A percentile compares a stretch with the other conserved stretches of the same genome.
Evolutionary conservation across 2,888 invertebrate genomes (phyloP).

Genomic region (Stenichneumon culpator): DNA sequence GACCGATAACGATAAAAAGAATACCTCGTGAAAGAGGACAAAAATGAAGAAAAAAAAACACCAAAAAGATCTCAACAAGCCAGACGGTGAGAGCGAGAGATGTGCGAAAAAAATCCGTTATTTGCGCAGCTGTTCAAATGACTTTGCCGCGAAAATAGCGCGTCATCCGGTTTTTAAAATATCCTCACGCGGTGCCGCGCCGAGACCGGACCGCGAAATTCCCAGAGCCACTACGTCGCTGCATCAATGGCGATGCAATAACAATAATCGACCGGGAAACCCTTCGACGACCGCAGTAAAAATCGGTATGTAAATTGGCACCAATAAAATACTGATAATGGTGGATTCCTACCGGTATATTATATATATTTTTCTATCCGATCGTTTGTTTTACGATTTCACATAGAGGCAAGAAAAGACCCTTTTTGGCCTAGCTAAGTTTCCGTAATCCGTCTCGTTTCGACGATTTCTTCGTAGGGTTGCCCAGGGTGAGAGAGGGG

Average conservation of each 20-base stretch:
- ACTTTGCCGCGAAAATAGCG: constrained; percentile 76
- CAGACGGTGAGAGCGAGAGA: constrained; percentile 61
- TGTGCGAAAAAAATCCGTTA: constrained; percentile 70
- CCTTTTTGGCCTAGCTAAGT: constrained; percentile 34
- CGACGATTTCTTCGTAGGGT: constrained; percentile 51
- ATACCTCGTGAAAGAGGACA: constrained; percentile 23
- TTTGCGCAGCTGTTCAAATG: constrained; percentile 82
- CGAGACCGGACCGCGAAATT: constrained; percentile 37
- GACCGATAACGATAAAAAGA: constrained; percentile 29
- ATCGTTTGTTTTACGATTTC: constrained; percentile 41
- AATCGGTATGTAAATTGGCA: not conserved
- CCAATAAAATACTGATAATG: not conserved
- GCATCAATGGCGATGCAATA: constrained; percentile 31
- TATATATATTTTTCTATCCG: not conserved
- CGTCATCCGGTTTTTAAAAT: constrained; percentile 79
- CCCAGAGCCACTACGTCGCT: not conserved
- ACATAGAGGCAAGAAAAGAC: not conserved
- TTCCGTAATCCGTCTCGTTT: constrained; percentile 56
- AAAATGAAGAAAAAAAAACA: constrained; percentile 41
- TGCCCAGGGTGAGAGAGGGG: not conserved
- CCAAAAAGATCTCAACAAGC: constrained; percentile 50
- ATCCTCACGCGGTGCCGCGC: constrained; percentile 48
- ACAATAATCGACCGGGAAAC: not conserved
- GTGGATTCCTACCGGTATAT: not conserved
- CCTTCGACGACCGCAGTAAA: not conserved